Evolutionary conservation across 2,888 invertebrate genomes (phyloP), one percentile per base, ranked within the genome.

Genomic region (Copidosoma aretas): DNA sequence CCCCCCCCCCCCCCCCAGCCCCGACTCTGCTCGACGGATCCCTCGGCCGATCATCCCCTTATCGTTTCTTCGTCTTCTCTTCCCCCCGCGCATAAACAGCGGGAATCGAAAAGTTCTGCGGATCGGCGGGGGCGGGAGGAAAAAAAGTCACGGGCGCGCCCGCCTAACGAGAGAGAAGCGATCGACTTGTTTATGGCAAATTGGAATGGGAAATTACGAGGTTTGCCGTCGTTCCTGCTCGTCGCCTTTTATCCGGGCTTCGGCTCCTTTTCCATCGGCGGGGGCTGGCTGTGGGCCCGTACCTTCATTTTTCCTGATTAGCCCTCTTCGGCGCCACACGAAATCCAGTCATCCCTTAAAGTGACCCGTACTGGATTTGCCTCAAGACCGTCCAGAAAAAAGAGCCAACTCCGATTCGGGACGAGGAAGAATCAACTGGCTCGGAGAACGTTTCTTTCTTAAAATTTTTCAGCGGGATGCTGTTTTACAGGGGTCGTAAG

Each of bases 121-220:
- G 54, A 19, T 41, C 68, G 60, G 63, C 57, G 19, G 19, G 49
- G 53, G n/a, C 21, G 54, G 52, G 43, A 76, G 72, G 73, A 75
- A 74, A 73, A 74, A 76, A 71, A 81, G 81, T 79, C 79, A 77
- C 78, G 76, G 73, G 71, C 77, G 75, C 76, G 75, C 74, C 71
- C 57, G 66, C 71, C 72, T 79, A 78, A 77, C 78, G 77, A 79
- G 75, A 74, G 78, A 17, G 56, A 22, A 73, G 74, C 54, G 77
- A 76, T 73, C 77, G 77, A 79, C 82, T 82, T 82, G 81, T 82
- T 82, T 82, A 82, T 81, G 81, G 82, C 81, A 82, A 82, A 82
- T 82, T 82, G 82, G 81, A 80, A 82, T 80, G 80, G 81, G 80
- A 82, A 82, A 82, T 82, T 81, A 81, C 79, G 77, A 79, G 78